Evolutionary conservation across 2,888 invertebrate species (phyloP).

Genomic region (Cryptocheilus praepositus): DNA sequence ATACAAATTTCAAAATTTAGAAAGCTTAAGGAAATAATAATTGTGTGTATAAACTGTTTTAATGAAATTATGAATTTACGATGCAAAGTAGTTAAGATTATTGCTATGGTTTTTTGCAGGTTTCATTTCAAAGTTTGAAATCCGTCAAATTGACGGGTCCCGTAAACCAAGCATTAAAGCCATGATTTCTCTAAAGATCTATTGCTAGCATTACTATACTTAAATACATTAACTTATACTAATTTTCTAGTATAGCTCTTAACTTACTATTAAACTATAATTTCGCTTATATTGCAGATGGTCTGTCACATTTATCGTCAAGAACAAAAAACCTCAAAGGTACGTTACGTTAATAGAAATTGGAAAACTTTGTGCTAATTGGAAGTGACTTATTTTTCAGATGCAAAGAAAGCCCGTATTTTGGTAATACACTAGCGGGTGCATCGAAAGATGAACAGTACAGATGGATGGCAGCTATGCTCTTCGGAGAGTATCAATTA

Average conservation of each 20-base stretch:
- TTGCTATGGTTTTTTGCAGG: too few species aligned
- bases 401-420: conserved; percentile 85
- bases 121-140: too few species aligned
- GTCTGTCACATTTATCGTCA: conserved; percentile 88
- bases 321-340: conserved; percentile 81
- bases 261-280: background rate
- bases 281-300: conserved; percentile 76
- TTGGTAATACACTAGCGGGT: conserved; percentile 88
- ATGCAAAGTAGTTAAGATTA: too few species aligned
- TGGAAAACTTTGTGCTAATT: background rate
- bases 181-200: too few species aligned
- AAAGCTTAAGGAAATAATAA: too few species aligned
- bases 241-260: background rate
- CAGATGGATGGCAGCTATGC: conserved; percentile 87
- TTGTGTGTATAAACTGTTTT: too few species aligned
- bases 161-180: too few species aligned
- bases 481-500: conserved; percentile 81
- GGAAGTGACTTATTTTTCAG: conserved; percentile 71
- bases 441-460: conserved; percentile 85
- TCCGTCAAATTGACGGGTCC: too few species aligned
- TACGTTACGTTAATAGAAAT: conserved; percentile 52
- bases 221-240: too few species aligned
- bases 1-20: too few species aligned
- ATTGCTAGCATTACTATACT: too few species aligned
- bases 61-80: too few species aligned